A percentile compares a stretch with the other conserved stretches of the same genome.
Conservation (phyloP, 2,797 vertebrate species). For the Sebastes hubbsi region DNA sequence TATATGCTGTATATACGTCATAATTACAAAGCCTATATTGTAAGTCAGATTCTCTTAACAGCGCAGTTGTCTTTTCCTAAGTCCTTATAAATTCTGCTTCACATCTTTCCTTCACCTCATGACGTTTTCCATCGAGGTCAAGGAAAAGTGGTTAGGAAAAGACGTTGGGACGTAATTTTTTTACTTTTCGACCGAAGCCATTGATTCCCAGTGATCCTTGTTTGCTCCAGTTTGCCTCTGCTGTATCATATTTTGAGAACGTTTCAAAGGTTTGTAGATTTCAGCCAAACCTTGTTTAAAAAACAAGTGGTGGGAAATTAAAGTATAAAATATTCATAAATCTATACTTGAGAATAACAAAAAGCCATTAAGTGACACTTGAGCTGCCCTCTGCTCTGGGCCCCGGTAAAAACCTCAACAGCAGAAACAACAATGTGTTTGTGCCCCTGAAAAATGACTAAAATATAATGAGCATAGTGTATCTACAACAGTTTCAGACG, state of each 20-base stretch:
- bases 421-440: not conserved
- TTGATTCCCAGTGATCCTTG: not conserved
- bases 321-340: not conserved
- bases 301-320: not conserved
- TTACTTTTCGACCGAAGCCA: no score
- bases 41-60: no score
- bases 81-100: no score
- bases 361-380: not conserved
- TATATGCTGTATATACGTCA: no score
- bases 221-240: not conserved
- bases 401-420: not conserved
- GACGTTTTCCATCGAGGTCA: no score
- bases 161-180: no score
- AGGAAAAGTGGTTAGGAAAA: no score
- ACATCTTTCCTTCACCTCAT: no score
- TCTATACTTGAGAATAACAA: not conserved
- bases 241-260: not conserved
- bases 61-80: no score
- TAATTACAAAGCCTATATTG: no score
- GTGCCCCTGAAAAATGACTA: not conserved
- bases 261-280: not conserved
- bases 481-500: not conserved
- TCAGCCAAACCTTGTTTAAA: not conserved
- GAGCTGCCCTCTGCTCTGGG: not conserved
- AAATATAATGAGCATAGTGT: not conserved